phyloP scores from a whole-genome alignment of 2,888 invertebrate species.

The Augochlorella aurata region DNA sequence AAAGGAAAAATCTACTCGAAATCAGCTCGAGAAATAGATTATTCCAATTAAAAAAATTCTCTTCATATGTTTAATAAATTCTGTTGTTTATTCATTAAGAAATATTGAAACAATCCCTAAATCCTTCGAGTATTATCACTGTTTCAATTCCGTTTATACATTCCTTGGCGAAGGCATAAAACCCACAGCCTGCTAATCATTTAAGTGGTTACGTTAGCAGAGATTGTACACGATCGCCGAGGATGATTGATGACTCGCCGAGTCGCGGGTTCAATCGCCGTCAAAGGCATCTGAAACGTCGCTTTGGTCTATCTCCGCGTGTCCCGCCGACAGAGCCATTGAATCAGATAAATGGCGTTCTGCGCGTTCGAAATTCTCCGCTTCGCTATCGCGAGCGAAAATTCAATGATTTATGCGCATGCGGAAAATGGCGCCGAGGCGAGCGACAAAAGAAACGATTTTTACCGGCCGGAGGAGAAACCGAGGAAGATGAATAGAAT shows the following conservation, averaged over 20 bases:
- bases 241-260: conserved; percentile 34
- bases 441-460: not conserved
- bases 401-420: conserved; percentile 22
- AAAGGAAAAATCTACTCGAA: too few relatives aligned
- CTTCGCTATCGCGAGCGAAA: conserved; percentile 7
- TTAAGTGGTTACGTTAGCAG: not conserved
- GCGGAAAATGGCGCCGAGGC: not conserved
- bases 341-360: conserved; percentile 38
- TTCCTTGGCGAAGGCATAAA: too few relatives aligned
- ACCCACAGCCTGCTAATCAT: not conserved
- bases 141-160: too few relatives aligned
- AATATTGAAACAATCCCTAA: too few relatives aligned
- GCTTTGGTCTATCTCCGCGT: conserved; percentile 8
- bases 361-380: not conserved
- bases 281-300: conserved; percentile 19
- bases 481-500: not conserved
- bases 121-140: too few relatives aligned
- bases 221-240: not conserved
- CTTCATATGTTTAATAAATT: too few relatives aligned
- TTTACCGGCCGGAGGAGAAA: not conserved
- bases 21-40: too few relatives aligned
- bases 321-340: conserved; percentile 12
- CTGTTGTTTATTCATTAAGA: too few relatives aligned
- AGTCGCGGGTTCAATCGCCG: conserved; percentile 3
- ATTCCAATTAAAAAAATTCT: too few relatives aligned